Evolutionary conservation across 2,797 vertebrate genomes (phyloP).

Genomic region (Enteromius anoplus): DNA sequence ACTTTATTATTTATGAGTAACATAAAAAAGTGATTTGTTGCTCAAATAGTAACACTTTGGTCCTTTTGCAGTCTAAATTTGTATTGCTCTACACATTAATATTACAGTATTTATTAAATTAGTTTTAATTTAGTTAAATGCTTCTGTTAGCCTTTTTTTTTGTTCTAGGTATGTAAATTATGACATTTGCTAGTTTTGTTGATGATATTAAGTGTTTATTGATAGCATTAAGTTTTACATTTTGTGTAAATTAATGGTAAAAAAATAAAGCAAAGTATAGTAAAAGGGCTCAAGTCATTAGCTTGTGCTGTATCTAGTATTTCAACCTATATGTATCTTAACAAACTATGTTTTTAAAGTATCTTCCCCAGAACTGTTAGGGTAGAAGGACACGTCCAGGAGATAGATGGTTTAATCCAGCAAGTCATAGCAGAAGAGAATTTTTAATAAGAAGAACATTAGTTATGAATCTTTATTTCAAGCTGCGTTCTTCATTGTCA

Average conservation of each 20-base stretch:
- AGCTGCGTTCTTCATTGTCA: slow-evolving; percentile 28
- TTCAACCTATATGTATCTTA: neutral
- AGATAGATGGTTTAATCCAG: slow-evolving; percentile 15
- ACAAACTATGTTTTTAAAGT: neutral
- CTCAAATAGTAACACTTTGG: neutral
- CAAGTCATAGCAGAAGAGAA: slow-evolving; percentile 3
- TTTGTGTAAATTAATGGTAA: neutral
- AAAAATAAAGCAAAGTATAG: neutral
- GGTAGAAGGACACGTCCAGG: neutral
- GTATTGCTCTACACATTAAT: neutral
- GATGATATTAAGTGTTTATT: neutral
- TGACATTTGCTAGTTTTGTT: neutral
- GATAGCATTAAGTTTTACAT: neutral
- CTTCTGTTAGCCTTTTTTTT: neutral
- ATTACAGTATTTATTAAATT: neutral
- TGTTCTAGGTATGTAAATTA: neutral
- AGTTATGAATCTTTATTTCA: slow-evolving; percentile 39
- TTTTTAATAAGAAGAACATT: slow-evolving; percentile 21
- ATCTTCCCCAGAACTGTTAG: neutral
- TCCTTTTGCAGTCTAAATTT: neutral
- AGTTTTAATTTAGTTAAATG: neutral
- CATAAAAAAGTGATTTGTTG: neutral
- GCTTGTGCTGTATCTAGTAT: neutral
- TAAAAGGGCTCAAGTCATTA: neutral
- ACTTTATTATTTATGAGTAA: neutral